phyloP scores from a whole-genome alignment of 2,888 invertebrate genomes.

The Branchipolynoe longqiensis region DNA sequence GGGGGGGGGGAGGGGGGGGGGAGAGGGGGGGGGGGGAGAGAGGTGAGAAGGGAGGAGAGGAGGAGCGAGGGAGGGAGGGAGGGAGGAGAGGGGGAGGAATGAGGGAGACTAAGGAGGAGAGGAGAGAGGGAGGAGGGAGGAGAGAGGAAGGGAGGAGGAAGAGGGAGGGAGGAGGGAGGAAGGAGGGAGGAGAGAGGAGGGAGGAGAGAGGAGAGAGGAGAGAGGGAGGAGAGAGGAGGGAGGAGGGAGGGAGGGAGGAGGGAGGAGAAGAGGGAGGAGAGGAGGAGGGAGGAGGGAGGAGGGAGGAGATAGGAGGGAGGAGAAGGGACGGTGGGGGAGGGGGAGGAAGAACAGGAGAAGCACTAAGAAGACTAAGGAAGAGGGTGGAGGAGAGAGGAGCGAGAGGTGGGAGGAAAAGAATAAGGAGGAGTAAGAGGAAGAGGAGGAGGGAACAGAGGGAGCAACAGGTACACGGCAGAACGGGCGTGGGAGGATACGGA shows the following conservation, averaged over 20 bases:
- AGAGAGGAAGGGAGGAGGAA: too few relatives aligned
- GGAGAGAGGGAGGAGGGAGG: too few relatives aligned
- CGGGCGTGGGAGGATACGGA: too few relatives aligned
- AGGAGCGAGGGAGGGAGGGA: too few relatives aligned
- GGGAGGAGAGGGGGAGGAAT: too few relatives aligned
- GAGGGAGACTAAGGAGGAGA: too few relatives aligned
- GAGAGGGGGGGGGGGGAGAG: background rate
- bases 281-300: background rate
- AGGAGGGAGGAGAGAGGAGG: background rate
- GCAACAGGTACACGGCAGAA: background rate
- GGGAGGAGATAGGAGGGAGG: background rate
- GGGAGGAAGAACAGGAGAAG: background rate
- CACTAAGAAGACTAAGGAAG: background rate
- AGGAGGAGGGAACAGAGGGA: background rate
- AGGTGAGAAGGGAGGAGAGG: background rate
- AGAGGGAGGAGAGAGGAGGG: background rate
- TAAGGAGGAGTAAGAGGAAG: background rate
- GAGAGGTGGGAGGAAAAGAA: background rate
- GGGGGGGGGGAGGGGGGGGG: background rate
- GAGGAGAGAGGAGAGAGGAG: background rate
- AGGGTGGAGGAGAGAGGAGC: background rate
- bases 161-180: background rate
- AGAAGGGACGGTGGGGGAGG: background rate
- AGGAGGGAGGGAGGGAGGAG: background rate
- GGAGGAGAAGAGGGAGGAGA: background rate